Evolutionary conservation across 1,140 invertebrate species (phyloP), one percentile per base, ranked within the genome.

Genomic region (Coenobita brevimanus): DNA sequence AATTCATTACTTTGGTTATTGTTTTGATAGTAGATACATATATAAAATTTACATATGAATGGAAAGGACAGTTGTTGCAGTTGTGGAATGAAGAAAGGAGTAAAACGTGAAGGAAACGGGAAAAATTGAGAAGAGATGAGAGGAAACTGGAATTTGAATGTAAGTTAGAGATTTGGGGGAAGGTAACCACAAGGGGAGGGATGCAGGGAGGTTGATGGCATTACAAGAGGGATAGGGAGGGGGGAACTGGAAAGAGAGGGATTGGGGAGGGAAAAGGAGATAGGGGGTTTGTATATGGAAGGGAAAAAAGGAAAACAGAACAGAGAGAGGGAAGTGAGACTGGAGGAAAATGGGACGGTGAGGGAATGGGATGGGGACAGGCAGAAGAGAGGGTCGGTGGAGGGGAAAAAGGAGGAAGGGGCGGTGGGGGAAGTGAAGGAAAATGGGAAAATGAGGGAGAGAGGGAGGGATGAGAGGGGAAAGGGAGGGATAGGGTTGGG

Each of bases 381-480:
- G 67, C 17, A 71, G 73, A 46, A 43, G 41, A 57, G 4, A 50
- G 21, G 15, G 6, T 2, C n/a, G n/a, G n/a, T n/a, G n/a, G n/a
- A n/a, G n/a, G n/a, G n/a, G n/a, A n/a, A n/a, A n/a, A n/a, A n/a
- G n/a, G n/a, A n/a, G n/a, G n/a, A n/a, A n/a, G 50, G 33, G n/a
- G 57, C 69, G 62, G 64, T 46, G n/a, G 50, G 50, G 41, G 46
- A 50, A 79, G 50, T 3, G n/a, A 50, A 79, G n/a, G 27, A 80
- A 38, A n/a, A 83, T n/a, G 46, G 36, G 36, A 76, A 41, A 43
- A 54, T n/a, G 38, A 36, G 24, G n/a, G n/a, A 10, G 38, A 41
- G 62, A 27, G 41, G 3, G 33, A 57, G 36, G 13, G 21, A 54
- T n/a, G 38, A 33, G 24, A 71, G 41, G 38, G 38, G 15, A 46